These are phyloP conservation scores for Erebia aethiops DNA, from an alignment of 2,888 invertebrate species.

Conservation along the genomic window DNA sequence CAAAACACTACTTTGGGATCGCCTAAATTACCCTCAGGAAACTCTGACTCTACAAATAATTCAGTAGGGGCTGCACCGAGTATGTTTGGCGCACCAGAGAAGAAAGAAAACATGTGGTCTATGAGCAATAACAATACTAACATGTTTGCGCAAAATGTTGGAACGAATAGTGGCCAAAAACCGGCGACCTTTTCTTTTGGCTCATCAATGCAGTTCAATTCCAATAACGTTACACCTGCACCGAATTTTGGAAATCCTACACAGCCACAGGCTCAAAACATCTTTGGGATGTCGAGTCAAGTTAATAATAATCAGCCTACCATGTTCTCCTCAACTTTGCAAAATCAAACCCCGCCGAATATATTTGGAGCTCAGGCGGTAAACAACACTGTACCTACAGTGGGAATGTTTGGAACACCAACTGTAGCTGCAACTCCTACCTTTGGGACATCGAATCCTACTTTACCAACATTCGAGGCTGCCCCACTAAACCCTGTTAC, in stretches of 20 bases:
- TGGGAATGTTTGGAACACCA: slow-evolving; percentile 56
- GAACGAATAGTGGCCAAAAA: slow-evolving; percentile 51
- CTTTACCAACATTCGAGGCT: slow-evolving; percentile 55
- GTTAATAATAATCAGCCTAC: slow-evolving; percentile 49
- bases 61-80: slow-evolving; percentile 35
- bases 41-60: slow-evolving; percentile 39
- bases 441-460: slow-evolving; percentile 49
- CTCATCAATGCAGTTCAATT: slow-evolving; percentile 50
- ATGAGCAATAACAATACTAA: slow-evolving; percentile 47
- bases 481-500: slow-evolving; percentile 44
- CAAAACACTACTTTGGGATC: slow-evolving; percentile 34
- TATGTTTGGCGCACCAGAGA: slow-evolving; percentile 52
- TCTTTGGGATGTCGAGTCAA: slow-evolving; percentile 58
- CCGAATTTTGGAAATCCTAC: slow-evolving; percentile 50
- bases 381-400: slow-evolving; percentile 44
- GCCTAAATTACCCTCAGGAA: slow-evolving; percentile 38
- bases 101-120: slow-evolving; percentile 63
- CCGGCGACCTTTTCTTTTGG: slow-evolving; percentile 61
- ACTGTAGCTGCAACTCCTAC: slow-evolving; percentile 47
- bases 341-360: slow-evolving; percentile 48
- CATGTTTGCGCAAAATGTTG: slow-evolving; percentile 52
- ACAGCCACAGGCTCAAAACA: slow-evolving; percentile 46
- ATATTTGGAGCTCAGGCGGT: slow-evolving; percentile 57
- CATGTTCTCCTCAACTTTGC: slow-evolving; percentile 52
- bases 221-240: slow-evolving; percentile 32